Percentiles rank a stretch among this genome's conserved stretches.
phyloP scores from a whole-genome alignment of 2,888 invertebrate species.

The Apotomis betuletana region DNA sequence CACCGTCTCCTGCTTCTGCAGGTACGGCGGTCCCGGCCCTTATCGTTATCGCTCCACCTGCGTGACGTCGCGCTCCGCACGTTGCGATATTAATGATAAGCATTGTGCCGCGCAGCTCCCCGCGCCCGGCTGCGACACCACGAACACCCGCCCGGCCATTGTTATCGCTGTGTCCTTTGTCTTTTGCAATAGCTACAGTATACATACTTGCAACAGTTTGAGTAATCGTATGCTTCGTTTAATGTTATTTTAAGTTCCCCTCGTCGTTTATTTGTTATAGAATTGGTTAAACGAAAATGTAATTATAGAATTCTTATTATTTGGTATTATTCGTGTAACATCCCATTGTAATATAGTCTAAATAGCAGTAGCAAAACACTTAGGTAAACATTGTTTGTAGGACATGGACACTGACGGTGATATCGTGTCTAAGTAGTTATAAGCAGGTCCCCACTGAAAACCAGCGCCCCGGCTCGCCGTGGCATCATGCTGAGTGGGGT shows the following conservation, averaged over 20 bases:
- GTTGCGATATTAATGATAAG: slow-evolving; percentile 33
- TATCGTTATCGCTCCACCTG: slow-evolving; percentile 56
- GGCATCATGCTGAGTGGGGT: too few species aligned
- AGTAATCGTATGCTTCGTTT: background rate
- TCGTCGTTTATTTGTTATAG: too few species aligned
- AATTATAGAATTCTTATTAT: too few species aligned
- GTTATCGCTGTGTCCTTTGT: slow-evolving; percentile 38
- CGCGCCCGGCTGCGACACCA: slow-evolving; percentile 25
- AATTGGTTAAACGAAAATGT: too few species aligned
- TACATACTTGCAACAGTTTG: slow-evolving; percentile 22
- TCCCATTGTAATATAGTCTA: background rate
- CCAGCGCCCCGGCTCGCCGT: too few species aligned
- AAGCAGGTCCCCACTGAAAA: too few species aligned
- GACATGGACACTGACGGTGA: too few species aligned
- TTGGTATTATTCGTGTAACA: too few species aligned
- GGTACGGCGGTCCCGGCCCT: slow-evolving; percentile 71
- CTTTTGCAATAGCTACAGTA: slow-evolving; percentile 30
- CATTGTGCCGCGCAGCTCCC: slow-evolving; percentile 30
- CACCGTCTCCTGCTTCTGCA: slow-evolving; percentile 92
- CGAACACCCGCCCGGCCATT: slow-evolving; percentile 23
- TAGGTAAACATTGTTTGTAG: too few species aligned
- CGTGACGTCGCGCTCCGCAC: slow-evolving; percentile 60
- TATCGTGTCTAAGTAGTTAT: too few species aligned
- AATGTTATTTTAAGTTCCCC: background rate
- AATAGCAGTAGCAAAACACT: background rate